Percentiles rank a stretch among this genome's conserved stretches.
phyloP scores from a whole-genome alignment of 30 jellyfish, hydroid and myxozoan genomes.

The Cassiopea andromeda region DNA sequence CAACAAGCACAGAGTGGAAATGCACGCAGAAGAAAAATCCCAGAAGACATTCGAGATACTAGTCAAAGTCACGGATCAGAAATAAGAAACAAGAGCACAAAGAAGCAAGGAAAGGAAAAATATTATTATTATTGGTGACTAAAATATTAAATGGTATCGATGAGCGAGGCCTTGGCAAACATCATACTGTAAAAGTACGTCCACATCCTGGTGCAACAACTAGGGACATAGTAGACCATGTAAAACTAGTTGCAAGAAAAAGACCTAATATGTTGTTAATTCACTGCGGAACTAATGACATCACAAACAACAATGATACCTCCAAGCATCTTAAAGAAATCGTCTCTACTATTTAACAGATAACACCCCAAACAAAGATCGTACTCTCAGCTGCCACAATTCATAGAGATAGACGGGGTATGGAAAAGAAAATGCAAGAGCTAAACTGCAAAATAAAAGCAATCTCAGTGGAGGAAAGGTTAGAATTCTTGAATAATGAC shows the following conservation, averaged over 20 bases:
- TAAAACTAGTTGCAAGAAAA: neutral
- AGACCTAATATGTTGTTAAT: neutral
- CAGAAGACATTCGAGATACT: neutral
- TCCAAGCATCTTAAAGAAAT: neutral
- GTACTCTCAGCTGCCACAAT: neutral
- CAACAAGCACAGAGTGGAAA: neutral
- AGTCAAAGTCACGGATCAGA: neutral
- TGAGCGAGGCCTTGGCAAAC: neutral
- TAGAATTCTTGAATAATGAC: neutral
- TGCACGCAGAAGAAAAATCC: neutral
- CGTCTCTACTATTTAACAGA: neutral
- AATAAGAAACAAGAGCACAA: neutral
- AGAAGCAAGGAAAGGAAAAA: neutral
- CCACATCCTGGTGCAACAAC: neutral
- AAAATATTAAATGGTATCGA: neutral
- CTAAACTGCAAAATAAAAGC: neutral
- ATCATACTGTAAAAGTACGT: neutral
- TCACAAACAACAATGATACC: neutral
- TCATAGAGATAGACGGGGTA: neutral
- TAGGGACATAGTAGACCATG: neutral
- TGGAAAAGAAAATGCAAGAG: constrained; percentile 6
- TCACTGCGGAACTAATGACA: neutral
- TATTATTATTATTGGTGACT: neutral
- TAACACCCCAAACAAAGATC: neutral
- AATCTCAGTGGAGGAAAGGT: neutral